Percentiles rank a stretch among this genome's conserved stretches.
phyloP scores from a whole-genome alignment of 2,113 vertebrate species.

The Psophia crepitans region DNA sequence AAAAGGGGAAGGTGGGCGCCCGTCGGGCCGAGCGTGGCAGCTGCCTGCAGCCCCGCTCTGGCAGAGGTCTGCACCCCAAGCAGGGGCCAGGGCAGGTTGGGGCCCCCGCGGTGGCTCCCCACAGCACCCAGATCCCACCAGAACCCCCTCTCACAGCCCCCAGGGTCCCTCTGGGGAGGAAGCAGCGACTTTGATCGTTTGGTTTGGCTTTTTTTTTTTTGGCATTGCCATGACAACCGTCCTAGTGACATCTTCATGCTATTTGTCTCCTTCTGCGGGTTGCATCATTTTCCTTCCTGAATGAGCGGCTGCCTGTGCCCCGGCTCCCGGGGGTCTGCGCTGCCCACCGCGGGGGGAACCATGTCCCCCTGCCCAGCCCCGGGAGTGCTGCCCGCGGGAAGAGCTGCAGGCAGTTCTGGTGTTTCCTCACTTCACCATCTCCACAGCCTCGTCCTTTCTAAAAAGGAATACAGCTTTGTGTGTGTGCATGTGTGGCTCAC shows the following conservation, averaged over 20 bases:
- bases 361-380: background rate
- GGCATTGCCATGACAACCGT: conserved; percentile 23
- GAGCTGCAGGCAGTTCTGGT: background rate
- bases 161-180: background rate
- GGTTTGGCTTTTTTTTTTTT: background rate
- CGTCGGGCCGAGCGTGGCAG: rapidly evolving
- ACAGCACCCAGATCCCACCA: background rate
- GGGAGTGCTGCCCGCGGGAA: background rate
- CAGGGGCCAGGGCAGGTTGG: rapidly evolving
- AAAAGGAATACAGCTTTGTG: background rate
- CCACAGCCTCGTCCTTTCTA: rapidly evolving
- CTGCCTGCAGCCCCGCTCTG: background rate
- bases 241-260: background rate
- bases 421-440: background rate
- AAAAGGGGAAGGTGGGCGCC: background rate
- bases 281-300: background rate
- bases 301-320: background rate
- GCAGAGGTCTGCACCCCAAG: rapidly evolving
- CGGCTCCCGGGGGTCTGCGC: background rate
- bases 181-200: background rate
- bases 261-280: background rate
- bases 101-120: background rate
- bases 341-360: background rate
- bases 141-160: background rate
- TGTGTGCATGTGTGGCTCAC: background rate